Evolutionary conservation across 1,140 invertebrate genomes (phyloP).

Genomic region (Drosophila persimilis): DNA sequence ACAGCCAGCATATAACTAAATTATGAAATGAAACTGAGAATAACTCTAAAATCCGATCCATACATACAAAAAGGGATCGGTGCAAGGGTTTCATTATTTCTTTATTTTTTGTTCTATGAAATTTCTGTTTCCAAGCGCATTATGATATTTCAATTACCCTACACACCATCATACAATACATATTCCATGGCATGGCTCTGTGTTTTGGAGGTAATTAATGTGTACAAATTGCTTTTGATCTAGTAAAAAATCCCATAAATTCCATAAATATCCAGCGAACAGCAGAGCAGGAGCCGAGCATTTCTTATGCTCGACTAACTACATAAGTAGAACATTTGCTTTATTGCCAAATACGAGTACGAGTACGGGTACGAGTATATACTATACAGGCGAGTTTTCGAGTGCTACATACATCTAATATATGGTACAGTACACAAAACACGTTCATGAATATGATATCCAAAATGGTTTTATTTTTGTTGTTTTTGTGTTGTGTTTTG

Average conservation of each 20-base stretch:
- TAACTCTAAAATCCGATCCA: no score
- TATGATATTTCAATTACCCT: no score
- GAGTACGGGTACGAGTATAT: no score
- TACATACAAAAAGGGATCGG: background rate
- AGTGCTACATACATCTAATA: no score
- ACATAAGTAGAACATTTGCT: conserved; percentile 23
- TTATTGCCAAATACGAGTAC: conserved; percentile 15
- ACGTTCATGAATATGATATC: conserved; percentile 40
- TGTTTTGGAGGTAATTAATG: conserved; percentile 35
- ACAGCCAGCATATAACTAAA: no score
- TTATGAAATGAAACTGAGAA: no score
- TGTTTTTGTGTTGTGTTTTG: background rate
- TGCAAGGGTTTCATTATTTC: no score
- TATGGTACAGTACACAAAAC: background rate
- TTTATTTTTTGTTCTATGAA: no score
- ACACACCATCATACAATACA: conserved; percentile 1
- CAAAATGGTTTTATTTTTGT: conserved; percentile 7
- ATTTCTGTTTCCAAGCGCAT: no score
- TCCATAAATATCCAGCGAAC: conserved; percentile 28
- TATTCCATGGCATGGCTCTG: conserved; percentile 4
- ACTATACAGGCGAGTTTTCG: background rate
- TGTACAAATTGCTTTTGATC: conserved; percentile 49
- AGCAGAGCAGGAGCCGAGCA: background rate
- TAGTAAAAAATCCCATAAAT: conserved; percentile 25
- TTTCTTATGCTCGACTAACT: conserved; percentile 38